These are phyloP conservation scores for Argyrosomus regius DNA, from an alignment of 2,797 vertebrate genomes.

Conservation along the genomic window DNA sequence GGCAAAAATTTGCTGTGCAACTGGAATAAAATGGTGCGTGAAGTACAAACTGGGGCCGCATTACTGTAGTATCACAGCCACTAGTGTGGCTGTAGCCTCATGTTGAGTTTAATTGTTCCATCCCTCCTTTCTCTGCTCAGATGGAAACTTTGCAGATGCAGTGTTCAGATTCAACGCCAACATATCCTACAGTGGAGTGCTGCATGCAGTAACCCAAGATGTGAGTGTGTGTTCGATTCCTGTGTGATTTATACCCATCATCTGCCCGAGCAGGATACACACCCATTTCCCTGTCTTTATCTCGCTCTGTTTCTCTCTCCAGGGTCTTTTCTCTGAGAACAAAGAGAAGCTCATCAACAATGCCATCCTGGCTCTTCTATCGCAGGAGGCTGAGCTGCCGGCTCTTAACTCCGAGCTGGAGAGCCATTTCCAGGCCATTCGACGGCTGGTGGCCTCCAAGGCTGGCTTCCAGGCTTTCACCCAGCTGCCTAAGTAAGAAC, in stretches of 20 bases:
- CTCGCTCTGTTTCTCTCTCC: slow-evolving; percentile 8
- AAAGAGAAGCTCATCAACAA: slow-evolving; percentile 99
- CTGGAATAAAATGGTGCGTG: neutral
- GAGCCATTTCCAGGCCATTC: slow-evolving; percentile 98
- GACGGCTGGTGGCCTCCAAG: slow-evolving; percentile 97
- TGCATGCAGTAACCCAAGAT: slow-evolving; percentile 98
- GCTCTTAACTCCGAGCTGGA: slow-evolving; percentile 93
- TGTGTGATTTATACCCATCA: neutral
- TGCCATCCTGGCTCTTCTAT: slow-evolving; percentile 94
- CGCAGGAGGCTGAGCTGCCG: slow-evolving; percentile 93
- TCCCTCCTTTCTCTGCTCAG: slow-evolving; percentile 74
- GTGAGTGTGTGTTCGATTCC: slow-evolving; percentile 85
- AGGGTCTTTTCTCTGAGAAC: slow-evolving; percentile 99
- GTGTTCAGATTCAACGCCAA: slow-evolving; percentile 99
- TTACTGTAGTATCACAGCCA: no score
- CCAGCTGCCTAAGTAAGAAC: slow-evolving; percentile 95
- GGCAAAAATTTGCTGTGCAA: neutral
- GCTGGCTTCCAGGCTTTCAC: slow-evolving; percentile 99
- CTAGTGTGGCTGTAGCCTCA: no score
- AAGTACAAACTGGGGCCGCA: neutral
- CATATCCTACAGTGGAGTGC: slow-evolving; percentile 97
- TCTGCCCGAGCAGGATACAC: slow-evolving; percentile 4
- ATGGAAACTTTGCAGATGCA: slow-evolving; percentile 96
- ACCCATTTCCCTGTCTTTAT: neutral
- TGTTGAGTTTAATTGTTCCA: neutral